Evolutionary conservation across 2,888 invertebrate genomes (phyloP), one percentile per base, ranked within the genome.

Genomic region (Dryomyza anilis): DNA sequence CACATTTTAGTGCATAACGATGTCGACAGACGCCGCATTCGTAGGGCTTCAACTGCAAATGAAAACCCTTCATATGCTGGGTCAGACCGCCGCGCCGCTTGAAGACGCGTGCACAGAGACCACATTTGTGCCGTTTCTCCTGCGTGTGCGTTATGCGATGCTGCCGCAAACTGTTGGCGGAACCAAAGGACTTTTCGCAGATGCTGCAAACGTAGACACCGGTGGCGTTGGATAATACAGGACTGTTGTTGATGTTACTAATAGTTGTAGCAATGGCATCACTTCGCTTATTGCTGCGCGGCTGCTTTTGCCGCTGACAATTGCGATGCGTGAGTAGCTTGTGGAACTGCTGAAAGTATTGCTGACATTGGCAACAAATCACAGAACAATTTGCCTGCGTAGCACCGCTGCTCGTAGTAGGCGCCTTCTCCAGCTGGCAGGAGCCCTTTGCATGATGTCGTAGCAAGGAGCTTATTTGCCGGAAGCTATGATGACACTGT

Each of bases 61-160:
- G 83, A 70, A 75, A 81, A 2, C 81, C 82, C 65, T 78, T 78
- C 63, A 81, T 72, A 67, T 83, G 83, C 69, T 83, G 83, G 12
- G 78, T 75, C 23, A 83, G 67, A 0, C 84, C 83, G 59, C 80
- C 78, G 36, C 78, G 77, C 0, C 83, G 73, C 70, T 83, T 84
- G 57, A 83, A 83, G 33, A 74, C 74, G 7, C 81, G 78, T 12
- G 75, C 74, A 50, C 83, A 83, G 25, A 78, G 73, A 55, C 70
- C 74, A 56, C 82, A 82, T 65, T 78, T 78, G 66, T 81, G 78
- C 6, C 75, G 73, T n/a, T 79, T 71, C 65, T 79, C 76, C 39
- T 77, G 74, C 8, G 76, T 72, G 71, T 83, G 83, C 2, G 82
- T 82, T 16, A 81, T 78, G 58, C 76, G 76, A 70, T 84, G 83